phyloP scores from a whole-genome alignment of 2,888 invertebrate species.

The Amiota communis region DNA sequence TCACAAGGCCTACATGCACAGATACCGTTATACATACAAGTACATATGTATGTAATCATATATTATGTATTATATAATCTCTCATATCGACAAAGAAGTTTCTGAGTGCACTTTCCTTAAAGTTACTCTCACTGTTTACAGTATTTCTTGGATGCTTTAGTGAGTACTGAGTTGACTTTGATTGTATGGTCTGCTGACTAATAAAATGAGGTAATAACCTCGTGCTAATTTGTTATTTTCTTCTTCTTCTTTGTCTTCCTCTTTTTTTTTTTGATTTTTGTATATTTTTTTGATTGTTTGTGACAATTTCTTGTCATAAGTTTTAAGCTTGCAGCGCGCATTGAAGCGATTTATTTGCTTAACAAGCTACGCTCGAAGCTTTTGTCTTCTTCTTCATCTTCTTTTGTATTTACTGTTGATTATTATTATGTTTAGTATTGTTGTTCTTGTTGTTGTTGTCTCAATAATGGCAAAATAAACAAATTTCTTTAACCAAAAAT shows the following conservation, averaged over 20 bases:
- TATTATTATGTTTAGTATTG: too few species aligned
- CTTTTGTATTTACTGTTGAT: neutral
- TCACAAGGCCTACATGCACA: too few species aligned
- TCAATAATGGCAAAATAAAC: constrained; percentile 58
- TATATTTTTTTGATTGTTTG: neutral
- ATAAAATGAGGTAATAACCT: constrained; percentile 1
- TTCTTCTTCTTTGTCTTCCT: constrained; percentile 40
- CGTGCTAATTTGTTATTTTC: constrained; percentile 41
- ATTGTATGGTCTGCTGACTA: neutral
- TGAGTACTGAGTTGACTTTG: too few species aligned
- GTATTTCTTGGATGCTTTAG: neutral
- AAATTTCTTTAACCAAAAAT: constrained; percentile 28
- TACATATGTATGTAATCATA: too few species aligned
- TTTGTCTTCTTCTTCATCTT: neutral
- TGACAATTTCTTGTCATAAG: constrained; percentile 4
- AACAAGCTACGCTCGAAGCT: constrained; percentile 52
- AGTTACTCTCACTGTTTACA: constrained; percentile 1
- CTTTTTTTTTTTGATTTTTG: neutral
- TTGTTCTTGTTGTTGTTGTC: constrained; percentile 11
- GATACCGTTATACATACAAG: too few species aligned
- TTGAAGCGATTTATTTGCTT: constrained; percentile 51
- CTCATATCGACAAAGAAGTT: too few species aligned
- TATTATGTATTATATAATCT: too few species aligned
- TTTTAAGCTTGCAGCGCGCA: neutral
- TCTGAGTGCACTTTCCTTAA: neutral